These are phyloP conservation scores for Marcusenius ussheri DNA, from an alignment of 2,113 vertebrate species.

Conservation along the genomic window DNA sequence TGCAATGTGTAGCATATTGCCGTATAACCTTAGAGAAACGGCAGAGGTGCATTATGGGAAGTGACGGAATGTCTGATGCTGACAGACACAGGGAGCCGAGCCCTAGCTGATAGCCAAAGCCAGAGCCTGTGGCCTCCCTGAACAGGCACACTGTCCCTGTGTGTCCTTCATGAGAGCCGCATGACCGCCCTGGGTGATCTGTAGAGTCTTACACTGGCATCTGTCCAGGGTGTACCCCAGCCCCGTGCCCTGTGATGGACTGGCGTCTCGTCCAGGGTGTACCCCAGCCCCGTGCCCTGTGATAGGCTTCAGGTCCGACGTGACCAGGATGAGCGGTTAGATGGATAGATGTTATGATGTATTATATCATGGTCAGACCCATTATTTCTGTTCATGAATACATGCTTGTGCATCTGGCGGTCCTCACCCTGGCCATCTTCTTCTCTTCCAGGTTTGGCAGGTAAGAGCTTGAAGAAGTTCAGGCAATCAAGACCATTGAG, in stretches of 20 bases:
- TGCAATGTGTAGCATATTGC: neutral
- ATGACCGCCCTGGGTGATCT: neutral
- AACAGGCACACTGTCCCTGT: neutral
- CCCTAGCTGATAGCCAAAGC: neutral
- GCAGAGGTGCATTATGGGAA: neutral
- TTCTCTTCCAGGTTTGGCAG: conserved; percentile 14
- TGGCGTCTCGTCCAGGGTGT: too few relatives aligned
- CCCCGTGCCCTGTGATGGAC: too few relatives aligned
- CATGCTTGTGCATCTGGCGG: neutral
- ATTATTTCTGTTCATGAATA: neutral
- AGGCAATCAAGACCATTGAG: neutral
- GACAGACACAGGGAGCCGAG: neutral
- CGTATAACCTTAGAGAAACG: neutral
- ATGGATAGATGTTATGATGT: neutral
- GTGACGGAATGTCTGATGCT: neutral
- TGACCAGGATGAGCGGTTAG: neutral
- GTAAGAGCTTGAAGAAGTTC: neutral
- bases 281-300: neutral
- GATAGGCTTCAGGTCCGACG: neutral
- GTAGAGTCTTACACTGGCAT: neutral
- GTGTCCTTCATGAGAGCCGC: neutral
- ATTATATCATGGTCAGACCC: neutral
- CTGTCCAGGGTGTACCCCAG: too few relatives aligned
- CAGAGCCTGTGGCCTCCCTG: neutral
- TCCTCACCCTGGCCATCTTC: neutral